Evolutionary conservation across 2,888 invertebrate species (phyloP), one percentile per base, ranked within the genome.

Genomic region (Tyria jacobaeae): DNA sequence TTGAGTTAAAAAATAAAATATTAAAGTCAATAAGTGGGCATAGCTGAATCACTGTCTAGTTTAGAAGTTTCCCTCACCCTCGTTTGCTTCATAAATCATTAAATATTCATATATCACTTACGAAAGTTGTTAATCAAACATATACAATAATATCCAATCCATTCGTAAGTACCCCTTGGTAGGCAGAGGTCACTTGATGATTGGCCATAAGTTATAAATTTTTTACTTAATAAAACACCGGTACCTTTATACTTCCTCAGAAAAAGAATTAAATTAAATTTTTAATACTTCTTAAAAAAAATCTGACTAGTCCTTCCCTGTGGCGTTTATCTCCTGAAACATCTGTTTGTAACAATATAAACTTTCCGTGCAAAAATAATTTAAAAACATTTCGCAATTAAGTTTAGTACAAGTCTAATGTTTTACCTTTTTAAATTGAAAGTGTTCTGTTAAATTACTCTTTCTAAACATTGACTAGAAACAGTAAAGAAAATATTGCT

Each of bases 321-420:
- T 21, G 1, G 3, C 25, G 47, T 44, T 68, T 71, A 71, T 61
- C 64, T 41, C 21, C 2, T 48, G 21, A 37, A 55, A 54, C 53
- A 54, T 54, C 31, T 41, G 27, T n/a, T 55, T 56, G 60, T 56
- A 56, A 61, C 25, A 55, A 41, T 52, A 21, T 4, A 62, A 60
- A 60, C n/a, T 59, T 60, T 60, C 3, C 49, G 10, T 44, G 44
- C 39, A 55, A 50, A 58, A 53, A 54, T n/a, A 47, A 54, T 21
- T 54, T 44, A 1, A 62, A 63, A 65, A 57, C 35, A 49, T 55
- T 44, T 60, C 9, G 17, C 57, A 70, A 65, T 70, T 65, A 64
- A 62, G 60, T 21, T 35, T 0, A n/a, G n/a, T 17, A 25, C 9
- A n/a, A 47, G 25, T 50, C 24, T 15, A 7, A 53, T 6, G 7